Base-by-base conservation (phyloP, 2,113 vertebrate species). In the Takifugu bimaculatus region DNA sequence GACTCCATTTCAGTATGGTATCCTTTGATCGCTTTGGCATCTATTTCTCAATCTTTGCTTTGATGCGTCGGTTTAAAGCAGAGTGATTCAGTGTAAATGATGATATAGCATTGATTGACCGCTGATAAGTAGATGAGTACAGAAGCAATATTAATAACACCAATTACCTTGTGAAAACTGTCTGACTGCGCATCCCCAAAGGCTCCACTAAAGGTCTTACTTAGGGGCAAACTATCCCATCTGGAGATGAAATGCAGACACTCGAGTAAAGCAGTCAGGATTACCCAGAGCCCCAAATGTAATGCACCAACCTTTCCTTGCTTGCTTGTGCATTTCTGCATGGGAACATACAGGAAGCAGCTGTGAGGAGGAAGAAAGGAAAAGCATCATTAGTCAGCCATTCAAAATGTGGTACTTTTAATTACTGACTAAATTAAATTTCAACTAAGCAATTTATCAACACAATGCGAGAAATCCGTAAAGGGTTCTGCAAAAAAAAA, bases 261-360 rank as follows among this genome's bases (percentile, higher is more conserved):
- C 2, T 25, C 65, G 15, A 53, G 2, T 54, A 4, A 60, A 51
- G 39, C n/a, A 15, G 26, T 39, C 4, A 50, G 1, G 45, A 57
- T 4, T 6, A 48, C 32, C 2, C 9, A 57, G 4, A 54, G 3
- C 48, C 15, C 6, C 4, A 44, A 4, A 45, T 10, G 6, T 6
- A 50, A 1, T 0, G 10, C n/a, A 76, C 82, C 27, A 50, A 91
- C 91, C 91, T 87, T 57, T 87, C 72, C 20, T 75, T 86, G 20
- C 65, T 25, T 25, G 74, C 60, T 60, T 79, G 52, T 39, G 58
- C 25, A 78, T 78, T 84, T 68, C 80, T 89, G 88, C 89, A 89
- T 43, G 84, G 47, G 49, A 89, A 85, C 13, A 80, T 32, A 68
- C 35, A 78, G 11, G 86, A 73, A 26, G 75, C 58, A 43, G 84